Base-by-base conservation (phyloP, 2,797 vertebrate genomes). In the Lagothrix lagotricha region DNA sequence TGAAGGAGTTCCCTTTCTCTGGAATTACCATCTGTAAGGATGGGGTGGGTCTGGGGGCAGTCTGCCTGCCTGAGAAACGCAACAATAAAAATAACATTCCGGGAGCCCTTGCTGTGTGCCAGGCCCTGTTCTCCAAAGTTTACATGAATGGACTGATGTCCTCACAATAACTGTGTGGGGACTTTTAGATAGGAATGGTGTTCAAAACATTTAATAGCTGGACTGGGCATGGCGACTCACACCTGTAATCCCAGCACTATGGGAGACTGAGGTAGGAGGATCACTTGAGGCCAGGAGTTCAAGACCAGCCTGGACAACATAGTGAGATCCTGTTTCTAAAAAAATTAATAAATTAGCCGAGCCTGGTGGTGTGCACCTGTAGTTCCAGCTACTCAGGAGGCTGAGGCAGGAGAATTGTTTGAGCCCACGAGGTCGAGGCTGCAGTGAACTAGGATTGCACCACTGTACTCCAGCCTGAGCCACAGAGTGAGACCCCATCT, bases 21-120 rank as follows among this genome's bases (percentile, higher is more conserved):
- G 82, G 24, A 46, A 3, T 58, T 46, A 17, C 58, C 22, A 0
- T 7, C 5, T 0, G 9, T 14, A 11, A 50, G 13, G 44, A 39
- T 17, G n/a, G 10, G n/a, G 2, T 0, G 4, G 64, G 54, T 80
- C 41, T 50, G 19, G 13, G 72, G 26, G 24, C 3, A 52, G 39
- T 7, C 14, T 7, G 2, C 17, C 79, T 28, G 50, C 39, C 7
- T 20, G 10, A 36, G 50, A 39, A 61, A 44, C 0, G 0, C 39
- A 30, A 44, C 3, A 0, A 61, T 19, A 33, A 30, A 28, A 20
- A 36, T 54, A 15, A 30, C 39, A 20, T 83, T 44, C 4, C 5
- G 2, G 0, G 36, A 12, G 26, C 17, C 30, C 54, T 20, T 4
- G 54, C 3, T 10, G 5, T 28, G 26, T 44, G 54, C 48, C 64